Evolutionary conservation across 2,888 invertebrate genomes (phyloP), one percentile per base, ranked within the genome.

Genomic region (Xestia c-nigrum): DNA sequence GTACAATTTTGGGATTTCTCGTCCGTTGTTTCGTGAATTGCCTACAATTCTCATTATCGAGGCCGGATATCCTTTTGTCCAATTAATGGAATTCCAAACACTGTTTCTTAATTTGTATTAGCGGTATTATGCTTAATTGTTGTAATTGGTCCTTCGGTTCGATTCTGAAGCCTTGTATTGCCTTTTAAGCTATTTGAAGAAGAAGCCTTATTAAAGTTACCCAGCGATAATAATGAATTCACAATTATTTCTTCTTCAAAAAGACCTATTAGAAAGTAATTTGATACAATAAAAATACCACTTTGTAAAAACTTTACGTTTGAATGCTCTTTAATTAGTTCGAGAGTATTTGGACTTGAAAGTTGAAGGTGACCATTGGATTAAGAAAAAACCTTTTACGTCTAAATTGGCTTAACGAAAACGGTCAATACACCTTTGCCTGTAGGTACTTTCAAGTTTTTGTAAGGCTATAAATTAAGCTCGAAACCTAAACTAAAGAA

Each of bases 71-170:
- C 78, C 74, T 73, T 73, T 84, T 81, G 85, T 84, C 76, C 68
- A 86, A 84, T 76, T 84, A 86, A 73, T 66, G 65, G 76, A 78
- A 84, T 82, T 78, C 74, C 72, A 74, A 77, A 80, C 76, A 78
- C 63, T 38, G 47, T 40, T 72, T 57, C 72, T 72, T 76, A 82
- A 76, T 87, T 78, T 52, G 70, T 78, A 71, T 84, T 78, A 59
- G 68, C 63, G 81, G 74, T 52, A 73, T 78, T 84, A 70, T 73
- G 16, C 24, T 38, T 81, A 81, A 75, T 86, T 85, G 76, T 76
- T 73, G 76, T 59, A 73, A 81, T 81, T 76, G 67, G 71, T 65
- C 47, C 47, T 71, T 81, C 38, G 52, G 64, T 81, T 66, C 68
- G 64, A 85, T 85, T 74, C 64, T 63, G 24, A 40, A 31, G 43